Base-by-base conservation (phyloP, 1,140 invertebrate species). In the Yoshiicerus persimilis region DNA sequence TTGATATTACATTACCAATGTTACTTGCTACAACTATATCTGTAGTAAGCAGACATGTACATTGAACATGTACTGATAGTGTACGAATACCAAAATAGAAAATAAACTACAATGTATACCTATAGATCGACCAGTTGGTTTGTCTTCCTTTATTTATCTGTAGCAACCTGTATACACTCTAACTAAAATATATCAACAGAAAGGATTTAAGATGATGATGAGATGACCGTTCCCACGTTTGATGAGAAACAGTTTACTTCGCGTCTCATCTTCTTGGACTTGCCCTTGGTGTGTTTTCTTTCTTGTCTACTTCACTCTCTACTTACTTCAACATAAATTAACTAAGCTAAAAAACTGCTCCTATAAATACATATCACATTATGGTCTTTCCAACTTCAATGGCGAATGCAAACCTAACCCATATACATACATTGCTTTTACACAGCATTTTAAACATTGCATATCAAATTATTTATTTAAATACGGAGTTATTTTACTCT, bases 221-320 rank as follows among this genome's bases (percentile, higher is more conserved):
- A 38, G 83, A 84, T 84, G 83, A 84, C 83, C 83, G 83, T 84
- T 84, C 83, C 83, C 83, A 84, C 83, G 83, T 56, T 84, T 84
- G 38, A 84, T 80, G 75, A 80, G 75, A 80, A 80, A 38, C 75
- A 80, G 75, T 80, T 70, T 70, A 25, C n/a, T 77, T 36, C 70
- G 20, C 16, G 20, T 84, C n/a, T 85, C 83, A 39, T 84, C 25
- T 38, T 34, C 13, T 25, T n/a, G 25, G 9, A 41, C 30, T 30
- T 85, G 83, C 30, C 20, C 64, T 27, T 66, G 66, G 66, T 70
- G 25, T 70, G 13, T 70, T 41, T 2, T 56, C 47, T 56, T n/a
- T 56, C 47, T 56, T n/a, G 47, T 56, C 47, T n/a, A 5, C n/a
- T 56, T n/a, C 47, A n/a, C 47, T n/a, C 47, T 39, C 13, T 39